These are phyloP conservation scores for Azemiops feae DNA, from an alignment of 2,113 vertebrate genomes.

Conservation along the genomic window DNA sequence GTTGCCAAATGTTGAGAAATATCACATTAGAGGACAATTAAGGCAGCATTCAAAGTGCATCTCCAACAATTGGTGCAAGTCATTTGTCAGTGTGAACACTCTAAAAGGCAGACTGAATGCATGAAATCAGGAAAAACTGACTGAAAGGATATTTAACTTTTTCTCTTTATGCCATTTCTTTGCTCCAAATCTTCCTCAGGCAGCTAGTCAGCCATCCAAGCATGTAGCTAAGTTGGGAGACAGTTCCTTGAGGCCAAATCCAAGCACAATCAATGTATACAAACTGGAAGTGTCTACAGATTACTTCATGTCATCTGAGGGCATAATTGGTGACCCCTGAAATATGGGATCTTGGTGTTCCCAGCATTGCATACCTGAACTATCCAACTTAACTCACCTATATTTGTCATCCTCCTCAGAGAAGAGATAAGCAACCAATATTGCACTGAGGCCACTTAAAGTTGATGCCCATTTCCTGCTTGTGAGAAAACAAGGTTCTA, in stretches of 20 bases:
- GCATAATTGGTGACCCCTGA: neutral
- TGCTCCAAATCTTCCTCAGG: neutral
- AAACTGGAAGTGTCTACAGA: neutral
- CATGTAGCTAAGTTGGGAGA: neutral
- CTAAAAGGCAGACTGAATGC: neutral
- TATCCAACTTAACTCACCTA: neutral
- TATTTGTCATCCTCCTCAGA: neutral
- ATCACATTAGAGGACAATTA: neutral
- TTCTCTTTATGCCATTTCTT: neutral
- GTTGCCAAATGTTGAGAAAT: neutral
- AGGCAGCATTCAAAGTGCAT: neutral
- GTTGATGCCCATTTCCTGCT: neutral
- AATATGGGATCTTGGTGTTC: neutral
- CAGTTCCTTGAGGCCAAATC: neutral
- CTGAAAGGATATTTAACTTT: neutral
- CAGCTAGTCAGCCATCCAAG: neutral
- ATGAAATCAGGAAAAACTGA: neutral
- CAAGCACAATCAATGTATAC: neutral
- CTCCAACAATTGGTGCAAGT: neutral
- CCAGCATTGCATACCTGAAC: neutral
- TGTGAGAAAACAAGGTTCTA: neutral
- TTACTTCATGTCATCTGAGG: neutral
- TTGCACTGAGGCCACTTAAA: neutral
- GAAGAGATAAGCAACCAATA: neutral
- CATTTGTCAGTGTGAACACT: neutral